phyloP scores from a whole-genome alignment of 2,797 vertebrate species.

The Threskiornis aethiopicus region DNA sequence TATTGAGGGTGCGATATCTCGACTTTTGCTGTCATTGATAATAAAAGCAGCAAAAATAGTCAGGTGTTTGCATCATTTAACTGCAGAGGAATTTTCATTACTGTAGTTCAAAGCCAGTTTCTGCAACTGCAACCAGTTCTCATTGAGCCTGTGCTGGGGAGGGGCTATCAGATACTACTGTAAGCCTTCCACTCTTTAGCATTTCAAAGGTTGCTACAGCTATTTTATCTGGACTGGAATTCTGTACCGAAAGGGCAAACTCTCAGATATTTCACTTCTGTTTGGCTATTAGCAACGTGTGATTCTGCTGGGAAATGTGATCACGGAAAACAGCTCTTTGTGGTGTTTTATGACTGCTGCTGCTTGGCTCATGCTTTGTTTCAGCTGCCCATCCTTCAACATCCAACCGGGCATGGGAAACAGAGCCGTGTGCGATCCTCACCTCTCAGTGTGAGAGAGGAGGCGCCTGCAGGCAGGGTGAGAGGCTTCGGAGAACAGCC shows the following conservation, averaged over 20 bases:
- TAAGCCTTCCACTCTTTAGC: neutral
- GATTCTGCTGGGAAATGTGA: neutral
- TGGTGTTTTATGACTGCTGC: neutral
- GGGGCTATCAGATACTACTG: neutral
- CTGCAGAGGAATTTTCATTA: neutral
- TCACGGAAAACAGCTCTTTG: neutral
- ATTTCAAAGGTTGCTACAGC: constrained; percentile 17
- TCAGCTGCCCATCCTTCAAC: neutral
- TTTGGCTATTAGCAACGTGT: neutral
- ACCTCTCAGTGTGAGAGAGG: neutral
- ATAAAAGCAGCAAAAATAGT: neutral
- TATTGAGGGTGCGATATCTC: neutral
- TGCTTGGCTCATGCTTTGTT: neutral
- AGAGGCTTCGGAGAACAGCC: neutral
- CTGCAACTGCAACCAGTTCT: neutral
- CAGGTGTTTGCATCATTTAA: neutral
- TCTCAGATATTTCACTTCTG: neutral
- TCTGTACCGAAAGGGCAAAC: neutral
- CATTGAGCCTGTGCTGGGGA: neutral
- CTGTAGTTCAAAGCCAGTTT: constrained; percentile 10
- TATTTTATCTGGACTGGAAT: neutral
- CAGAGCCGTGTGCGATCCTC: neutral
- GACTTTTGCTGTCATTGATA: neutral
- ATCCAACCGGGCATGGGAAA: neutral
- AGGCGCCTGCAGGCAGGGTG: neutral